phyloP scores from a whole-genome alignment of 2,797 vertebrate species.

The Sebastolobus alascanus region DNA sequence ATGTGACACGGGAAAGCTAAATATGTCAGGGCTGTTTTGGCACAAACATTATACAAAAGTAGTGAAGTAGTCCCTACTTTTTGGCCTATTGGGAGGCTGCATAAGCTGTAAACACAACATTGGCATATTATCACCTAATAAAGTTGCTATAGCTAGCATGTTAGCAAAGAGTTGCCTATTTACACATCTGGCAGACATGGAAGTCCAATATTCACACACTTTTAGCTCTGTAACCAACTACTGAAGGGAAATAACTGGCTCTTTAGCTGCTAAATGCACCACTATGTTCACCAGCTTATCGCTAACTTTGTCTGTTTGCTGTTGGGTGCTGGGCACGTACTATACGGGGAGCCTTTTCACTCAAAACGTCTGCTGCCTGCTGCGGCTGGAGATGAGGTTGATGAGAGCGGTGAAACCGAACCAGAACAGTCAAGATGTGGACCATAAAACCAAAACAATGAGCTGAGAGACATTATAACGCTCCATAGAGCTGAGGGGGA shows the following conservation, averaged over 20 bases:
- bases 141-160: too few relatives aligned
- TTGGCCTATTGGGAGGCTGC: too few relatives aligned
- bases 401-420: slow-evolving; percentile 15
- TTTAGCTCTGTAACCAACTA: not conserved
- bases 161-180: too few relatives aligned
- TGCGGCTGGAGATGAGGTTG: slow-evolving; percentile 14
- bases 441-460: slow-evolving; percentile 47
- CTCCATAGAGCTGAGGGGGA: slow-evolving; percentile 9
- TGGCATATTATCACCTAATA: too few relatives aligned
- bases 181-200: not conserved
- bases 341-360: not conserved
- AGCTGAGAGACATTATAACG: slow-evolving; percentile 42
- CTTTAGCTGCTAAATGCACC: not conserved
- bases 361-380: slow-evolving; percentile 8
- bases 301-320: not conserved
- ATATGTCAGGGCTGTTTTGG: too few relatives aligned
- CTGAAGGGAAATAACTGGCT: not conserved
- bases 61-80: too few relatives aligned
- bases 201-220: not conserved
- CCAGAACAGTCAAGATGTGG: slow-evolving; percentile 19
- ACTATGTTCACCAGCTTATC: too few relatives aligned
- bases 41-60: too few relatives aligned
- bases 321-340: not conserved
- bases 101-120: too few relatives aligned
- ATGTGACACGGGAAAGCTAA: too few relatives aligned